phyloP scores from a whole-genome alignment of 2,888 invertebrate genomes.

The Sphaerophoria rueppellii region DNA sequence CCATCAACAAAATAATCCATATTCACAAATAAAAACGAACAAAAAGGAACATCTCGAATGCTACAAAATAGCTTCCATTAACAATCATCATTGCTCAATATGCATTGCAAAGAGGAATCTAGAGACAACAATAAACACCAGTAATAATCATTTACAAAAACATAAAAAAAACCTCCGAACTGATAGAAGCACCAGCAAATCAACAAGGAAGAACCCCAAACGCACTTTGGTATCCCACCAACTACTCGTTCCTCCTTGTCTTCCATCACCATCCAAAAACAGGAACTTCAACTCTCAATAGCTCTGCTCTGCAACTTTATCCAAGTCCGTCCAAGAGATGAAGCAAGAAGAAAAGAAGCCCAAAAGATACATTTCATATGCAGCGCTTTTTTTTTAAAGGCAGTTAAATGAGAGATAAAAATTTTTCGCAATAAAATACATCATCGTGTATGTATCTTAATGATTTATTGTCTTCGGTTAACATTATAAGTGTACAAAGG shows the following conservation, averaged over 20 bases:
- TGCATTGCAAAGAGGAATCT: slow-evolving; percentile 43
- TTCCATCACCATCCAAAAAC: slow-evolving; percentile 26
- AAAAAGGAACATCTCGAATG: not conserved
- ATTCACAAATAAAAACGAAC: slow-evolving; percentile 8
- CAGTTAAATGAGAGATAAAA: slow-evolving; percentile 76
- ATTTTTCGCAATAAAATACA: slow-evolving; percentile 76
- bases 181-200: slow-evolving; percentile 26
- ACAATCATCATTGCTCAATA: slow-evolving; percentile 66
- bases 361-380: slow-evolving; percentile 73
- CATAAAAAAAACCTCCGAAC: slow-evolving; percentile 39
- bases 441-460: slow-evolving; percentile 76
- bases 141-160: slow-evolving; percentile 31
- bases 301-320: not conserved
- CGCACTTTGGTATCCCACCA: slow-evolving; percentile 19
- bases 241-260: slow-evolving; percentile 22
- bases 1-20: slow-evolving; percentile 64
- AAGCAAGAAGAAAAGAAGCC: not conserved
- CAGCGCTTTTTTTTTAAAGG: slow-evolving; percentile 73
- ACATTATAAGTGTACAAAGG: slow-evolving; percentile 68
- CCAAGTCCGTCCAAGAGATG: not conserved
- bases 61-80: slow-evolving; percentile 55
- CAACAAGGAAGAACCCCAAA: slow-evolving; percentile 25
- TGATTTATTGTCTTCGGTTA: slow-evolving; percentile 75
- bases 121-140: slow-evolving; percentile 30
- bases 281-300: slow-evolving; percentile 50